Percentiles rank a stretch among this genome's conserved stretches.
phyloP scores from a whole-genome alignment of 2,113 vertebrate genomes.

The Calonectris borealis region DNA sequence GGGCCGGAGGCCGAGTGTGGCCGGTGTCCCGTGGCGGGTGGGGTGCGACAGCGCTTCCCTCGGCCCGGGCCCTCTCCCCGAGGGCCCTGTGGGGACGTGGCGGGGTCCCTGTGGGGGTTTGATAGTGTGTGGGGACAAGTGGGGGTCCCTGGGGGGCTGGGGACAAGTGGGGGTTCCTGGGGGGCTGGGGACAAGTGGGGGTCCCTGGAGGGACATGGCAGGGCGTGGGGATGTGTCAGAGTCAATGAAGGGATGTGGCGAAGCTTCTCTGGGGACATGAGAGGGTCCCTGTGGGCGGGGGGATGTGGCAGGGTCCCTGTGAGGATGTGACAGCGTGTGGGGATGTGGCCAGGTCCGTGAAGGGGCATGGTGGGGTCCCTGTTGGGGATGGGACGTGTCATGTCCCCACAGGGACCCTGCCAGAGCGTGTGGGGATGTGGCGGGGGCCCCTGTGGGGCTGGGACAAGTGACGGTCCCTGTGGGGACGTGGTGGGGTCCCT shows the following conservation, averaged over 20 bases:
- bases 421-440: fast-evolving
- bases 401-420: neutral
- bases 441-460: neutral
- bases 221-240: fast-evolving
- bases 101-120: too few species aligned
- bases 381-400: fast-evolving
- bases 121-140: neutral
- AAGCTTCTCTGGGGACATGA: neutral
- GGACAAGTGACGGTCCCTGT: neutral
- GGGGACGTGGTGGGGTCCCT: neutral
- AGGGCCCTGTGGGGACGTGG: too few species aligned
- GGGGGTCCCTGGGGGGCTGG: too few species aligned
- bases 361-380: too few species aligned
- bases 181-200: too few species aligned
- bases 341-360: neutral
- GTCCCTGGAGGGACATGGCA: neutral
- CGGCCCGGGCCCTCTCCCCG: too few species aligned
- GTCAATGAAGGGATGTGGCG: fast-evolving
- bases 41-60: too few species aligned
- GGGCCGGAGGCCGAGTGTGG: too few species aligned
- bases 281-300: neutral
- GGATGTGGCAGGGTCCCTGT: neutral
- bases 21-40: too few species aligned
- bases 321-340: fast-evolving
- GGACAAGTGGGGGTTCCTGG: neutral